Conservation (phyloP, 2,797 vertebrate species). For the Neomorphus geoffroyi region DNA sequence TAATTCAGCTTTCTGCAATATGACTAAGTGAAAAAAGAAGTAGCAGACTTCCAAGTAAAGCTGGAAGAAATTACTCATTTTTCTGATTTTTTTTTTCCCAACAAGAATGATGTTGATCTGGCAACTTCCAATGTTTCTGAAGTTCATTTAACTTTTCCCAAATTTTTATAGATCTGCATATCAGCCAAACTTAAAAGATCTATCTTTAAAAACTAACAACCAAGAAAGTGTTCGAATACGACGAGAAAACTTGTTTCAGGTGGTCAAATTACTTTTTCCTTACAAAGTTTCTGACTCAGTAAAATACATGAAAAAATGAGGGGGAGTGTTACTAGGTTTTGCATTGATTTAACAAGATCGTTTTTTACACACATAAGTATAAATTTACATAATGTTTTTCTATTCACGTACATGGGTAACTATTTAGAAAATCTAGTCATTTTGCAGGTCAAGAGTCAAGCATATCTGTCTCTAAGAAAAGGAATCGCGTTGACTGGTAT, state of each 20-base stretch:
- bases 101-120: not conserved
- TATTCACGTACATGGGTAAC: not conserved
- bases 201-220: not conserved
- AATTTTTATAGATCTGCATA: not conserved
- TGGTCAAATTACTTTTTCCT: not conserved
- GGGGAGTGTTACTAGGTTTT: not conserved
- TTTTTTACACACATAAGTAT: not conserved
- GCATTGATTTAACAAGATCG: not conserved
- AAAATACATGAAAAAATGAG: not conserved
- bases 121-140: not conserved
- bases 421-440: not conserved
- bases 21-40: not conserved
- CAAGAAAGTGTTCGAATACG: not conserved
- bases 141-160: not conserved
- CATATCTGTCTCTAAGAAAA: not conserved
- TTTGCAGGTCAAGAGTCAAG: not conserved
- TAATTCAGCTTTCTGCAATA: not conserved
- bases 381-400: not conserved
- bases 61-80: not conserved
- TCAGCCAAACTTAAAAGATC: not conserved
- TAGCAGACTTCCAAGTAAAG: not conserved
- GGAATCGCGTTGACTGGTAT: accelerated
- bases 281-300: not conserved
- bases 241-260: not conserved
- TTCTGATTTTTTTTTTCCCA: not conserved